A percentile compares a stretch with the other conserved stretches of the same genome.
Conservation (phyloP, 2,113 vertebrate genomes). For the Protobothrops mucrosquamatus region DNA sequence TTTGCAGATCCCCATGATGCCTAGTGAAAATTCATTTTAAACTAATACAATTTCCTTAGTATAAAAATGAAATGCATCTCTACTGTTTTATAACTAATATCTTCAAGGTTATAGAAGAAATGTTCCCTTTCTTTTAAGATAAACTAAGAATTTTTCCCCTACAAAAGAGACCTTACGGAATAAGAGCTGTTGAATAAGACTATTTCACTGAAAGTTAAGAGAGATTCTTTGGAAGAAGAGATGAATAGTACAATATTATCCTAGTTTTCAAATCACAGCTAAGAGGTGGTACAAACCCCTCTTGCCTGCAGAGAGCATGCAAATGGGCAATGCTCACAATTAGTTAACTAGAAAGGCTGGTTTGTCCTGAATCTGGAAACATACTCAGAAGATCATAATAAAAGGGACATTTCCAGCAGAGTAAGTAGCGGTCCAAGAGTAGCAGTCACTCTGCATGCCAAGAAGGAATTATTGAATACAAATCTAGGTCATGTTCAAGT, state of each 20-base stretch:
- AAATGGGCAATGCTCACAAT: background rate
- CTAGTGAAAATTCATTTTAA: background rate
- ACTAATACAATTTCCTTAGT: fast-evolving
- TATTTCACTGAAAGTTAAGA: background rate
- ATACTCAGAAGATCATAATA: background rate
- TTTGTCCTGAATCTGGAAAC: conserved; percentile 10
- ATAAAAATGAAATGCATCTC: background rate
- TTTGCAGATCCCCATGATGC: background rate
- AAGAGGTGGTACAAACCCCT: background rate
- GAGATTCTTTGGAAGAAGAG: background rate
- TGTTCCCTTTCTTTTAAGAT: background rate
- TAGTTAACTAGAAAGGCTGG: conserved; percentile 15
- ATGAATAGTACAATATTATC: background rate
- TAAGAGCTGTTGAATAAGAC: background rate
- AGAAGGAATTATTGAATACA: background rate
- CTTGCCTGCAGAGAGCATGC: background rate
- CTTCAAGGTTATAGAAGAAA: background rate
- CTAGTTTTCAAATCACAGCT: background rate
- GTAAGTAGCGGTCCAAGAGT: fast-evolving
- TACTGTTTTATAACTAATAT: background rate
- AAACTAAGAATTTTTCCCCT: background rate
- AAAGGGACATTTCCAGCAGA: conserved; percentile 33
- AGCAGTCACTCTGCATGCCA: background rate
- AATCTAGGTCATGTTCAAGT: background rate
- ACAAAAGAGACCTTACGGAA: background rate